Evolutionary conservation across 2,113 vertebrate genomes (phyloP), one percentile per base, ranked within the genome.

Genomic region (Phoenicopterus ruber): DNA sequence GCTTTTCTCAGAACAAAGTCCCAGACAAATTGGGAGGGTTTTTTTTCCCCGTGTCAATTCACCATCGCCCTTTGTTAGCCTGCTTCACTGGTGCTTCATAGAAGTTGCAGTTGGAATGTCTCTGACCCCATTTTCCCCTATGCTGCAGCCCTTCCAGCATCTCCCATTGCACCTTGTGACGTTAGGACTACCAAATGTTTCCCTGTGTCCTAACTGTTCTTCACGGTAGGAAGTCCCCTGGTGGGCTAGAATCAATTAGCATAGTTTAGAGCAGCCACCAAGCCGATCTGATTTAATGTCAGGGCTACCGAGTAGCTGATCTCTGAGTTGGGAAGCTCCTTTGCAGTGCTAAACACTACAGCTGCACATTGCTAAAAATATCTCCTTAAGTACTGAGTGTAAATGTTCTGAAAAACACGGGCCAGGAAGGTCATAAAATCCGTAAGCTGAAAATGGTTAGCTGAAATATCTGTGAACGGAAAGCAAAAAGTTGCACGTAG

Each of bases 361-460:
- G 67, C 72, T 82, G 70, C 78, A 72, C 52, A 7, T 21, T 20
- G 69, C 80, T 96, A 95, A 97, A 96, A 94, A 91, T 94, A 95
- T 6, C 80, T 59, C 34, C 42, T 59, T 12, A 47, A 36, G 88
- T 74, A 93, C 10, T 59, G 38, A 3, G 10, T 36, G 73, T 77
- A 79, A 96, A 91, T 57, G 57, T 86, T 79, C 77, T 91, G 69
- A 76, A 95, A 96, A 93, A 73, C 86, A 84, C 88, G 57, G 80
- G 80, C 44, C 77, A 91, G 44, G 40, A 22, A 91, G 94, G 95
- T 94, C 91, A 82, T 66, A 69, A 76, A 69, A 90, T 85, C 92
- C 72, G 77, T 42, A 71, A 82, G 81, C 83, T 82, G 89, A 76
- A 94, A 91, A 83, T 52, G 22, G 32, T 81, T 86, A 31, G 32